These are phyloP conservation scores for Origma solitaria DNA, from an alignment of 2,113 vertebrate species.

Conservation along the genomic window DNA sequence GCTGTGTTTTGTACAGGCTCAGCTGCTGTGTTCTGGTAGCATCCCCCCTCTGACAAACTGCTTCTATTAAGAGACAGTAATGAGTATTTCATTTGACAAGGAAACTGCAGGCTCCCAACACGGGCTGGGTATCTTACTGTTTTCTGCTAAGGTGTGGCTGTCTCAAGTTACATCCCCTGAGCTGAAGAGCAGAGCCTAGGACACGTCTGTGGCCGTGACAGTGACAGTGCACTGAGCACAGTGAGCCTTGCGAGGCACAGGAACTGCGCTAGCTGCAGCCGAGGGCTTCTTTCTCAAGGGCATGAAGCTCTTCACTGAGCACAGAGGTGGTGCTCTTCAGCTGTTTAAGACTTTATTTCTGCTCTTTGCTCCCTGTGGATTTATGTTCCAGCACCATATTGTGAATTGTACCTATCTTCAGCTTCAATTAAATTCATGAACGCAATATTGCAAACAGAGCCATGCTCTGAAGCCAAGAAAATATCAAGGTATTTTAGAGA, in stretches of 20 bases:
- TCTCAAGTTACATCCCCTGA: neutral
- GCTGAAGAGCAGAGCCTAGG: neutral
- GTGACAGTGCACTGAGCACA: neutral
- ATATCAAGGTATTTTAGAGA: slow-evolving; percentile 8
- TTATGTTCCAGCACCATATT: slow-evolving; percentile 56
- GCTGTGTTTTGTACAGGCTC: neutral
- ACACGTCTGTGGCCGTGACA: fast-evolving
- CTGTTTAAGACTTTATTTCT: slow-evolving; percentile 25
- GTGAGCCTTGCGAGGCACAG: neutral
- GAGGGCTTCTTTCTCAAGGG: slow-evolving; percentile 21
- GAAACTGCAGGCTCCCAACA: neutral
- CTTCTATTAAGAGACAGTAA: neutral
- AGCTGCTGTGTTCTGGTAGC: neutral
- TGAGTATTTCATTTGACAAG: neutral
- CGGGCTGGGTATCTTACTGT: neutral
- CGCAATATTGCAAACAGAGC: neutral
- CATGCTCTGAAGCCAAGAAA: neutral
- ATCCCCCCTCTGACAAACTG: neutral
- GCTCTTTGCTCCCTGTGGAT: slow-evolving; percentile 34
- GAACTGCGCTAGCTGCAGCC: neutral
- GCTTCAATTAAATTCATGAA: slow-evolving; percentile 45
- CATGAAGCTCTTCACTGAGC: slow-evolving; percentile 24
- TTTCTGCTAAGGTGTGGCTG: neutral
- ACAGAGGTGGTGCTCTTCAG: neutral
- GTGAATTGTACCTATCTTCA: slow-evolving; percentile 50